A percentile compares a stretch with the other conserved stretches of the same genome.
These are phyloP conservation scores for Sciurus vulgaris DNA, from an alignment of 2,797 vertebrate species.

Conservation along the genomic window DNA sequence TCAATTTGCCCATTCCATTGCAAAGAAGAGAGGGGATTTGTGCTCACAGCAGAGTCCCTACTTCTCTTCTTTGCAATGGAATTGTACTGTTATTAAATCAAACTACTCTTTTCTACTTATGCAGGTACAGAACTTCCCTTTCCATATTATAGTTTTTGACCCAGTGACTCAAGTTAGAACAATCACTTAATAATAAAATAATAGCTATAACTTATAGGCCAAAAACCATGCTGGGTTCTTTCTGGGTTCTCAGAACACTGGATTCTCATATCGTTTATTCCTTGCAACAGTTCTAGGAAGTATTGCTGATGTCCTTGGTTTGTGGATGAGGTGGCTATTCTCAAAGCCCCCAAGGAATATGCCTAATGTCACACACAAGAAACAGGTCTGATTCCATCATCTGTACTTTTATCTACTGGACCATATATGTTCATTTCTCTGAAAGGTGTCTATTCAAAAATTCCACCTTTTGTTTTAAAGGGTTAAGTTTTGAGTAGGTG, in stretches of 20 bases:
- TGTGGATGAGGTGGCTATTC: neutral
- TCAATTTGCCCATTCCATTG: neutral
- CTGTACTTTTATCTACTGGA: neutral
- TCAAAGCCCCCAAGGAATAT: neutral
- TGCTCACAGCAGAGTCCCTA: neutral
- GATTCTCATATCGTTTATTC: neutral
- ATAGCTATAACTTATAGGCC: neutral
- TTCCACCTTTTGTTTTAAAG: conserved; percentile 10
- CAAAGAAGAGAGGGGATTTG: neutral
- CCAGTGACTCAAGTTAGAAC: neutral
- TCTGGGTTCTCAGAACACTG: too few relatives aligned
- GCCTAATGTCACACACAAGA: neutral
- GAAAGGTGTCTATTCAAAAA: conserved; percentile 24
- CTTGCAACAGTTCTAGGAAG: neutral
- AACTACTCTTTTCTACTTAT: neutral
- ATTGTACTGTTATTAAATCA: neutral
- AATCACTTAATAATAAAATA: neutral
- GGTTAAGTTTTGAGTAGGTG: conserved; percentile 41
- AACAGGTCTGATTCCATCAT: neutral
- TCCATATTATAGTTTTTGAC: neutral
- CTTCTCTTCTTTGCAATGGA: neutral
- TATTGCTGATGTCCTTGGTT: neutral
- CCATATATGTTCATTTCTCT: neutral
- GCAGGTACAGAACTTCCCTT: neutral
- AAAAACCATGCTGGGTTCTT: neutral